phyloP scores from a whole-genome alignment of 2,113 vertebrate genomes.

The Xerus inauris region DNA sequence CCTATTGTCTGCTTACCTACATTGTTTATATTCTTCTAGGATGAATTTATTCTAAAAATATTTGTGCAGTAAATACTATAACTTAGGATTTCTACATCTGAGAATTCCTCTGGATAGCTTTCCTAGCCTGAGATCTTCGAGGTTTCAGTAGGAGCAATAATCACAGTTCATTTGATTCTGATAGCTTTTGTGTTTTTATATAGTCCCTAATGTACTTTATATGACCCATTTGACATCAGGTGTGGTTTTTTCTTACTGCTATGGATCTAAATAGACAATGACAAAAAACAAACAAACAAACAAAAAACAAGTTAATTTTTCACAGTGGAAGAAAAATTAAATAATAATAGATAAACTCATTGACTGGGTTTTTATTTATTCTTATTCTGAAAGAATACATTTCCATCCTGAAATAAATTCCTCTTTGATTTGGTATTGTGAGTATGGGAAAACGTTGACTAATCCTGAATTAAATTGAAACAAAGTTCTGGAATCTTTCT shows the following conservation, averaged over 20 bases:
- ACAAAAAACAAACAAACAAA: not conserved
- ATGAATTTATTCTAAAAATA: conserved; percentile 15
- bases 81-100: not conserved
- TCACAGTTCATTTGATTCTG: not conserved
- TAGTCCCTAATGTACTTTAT: not conserved
- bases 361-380: not conserved
- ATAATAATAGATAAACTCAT: not conserved
- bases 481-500: not conserved
- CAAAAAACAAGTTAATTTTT: not conserved
- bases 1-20: not conserved
- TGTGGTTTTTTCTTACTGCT: not conserved
- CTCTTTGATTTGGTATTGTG: not conserved
- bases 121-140: not conserved
- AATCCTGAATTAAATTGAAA: not conserved
- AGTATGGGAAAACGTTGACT: not conserved
- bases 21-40: not conserved
- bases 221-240: not conserved
- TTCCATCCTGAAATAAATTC: not conserved
- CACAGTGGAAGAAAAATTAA: not conserved
- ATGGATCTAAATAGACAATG: not conserved
- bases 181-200: not conserved
- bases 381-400: not conserved
- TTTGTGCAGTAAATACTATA: not conserved
- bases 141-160: not conserved
- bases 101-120: not conserved